Evolutionary conservation across 2,888 invertebrate species (phyloP).

Genomic region (Scrobipalpa atriplicella): DNA sequence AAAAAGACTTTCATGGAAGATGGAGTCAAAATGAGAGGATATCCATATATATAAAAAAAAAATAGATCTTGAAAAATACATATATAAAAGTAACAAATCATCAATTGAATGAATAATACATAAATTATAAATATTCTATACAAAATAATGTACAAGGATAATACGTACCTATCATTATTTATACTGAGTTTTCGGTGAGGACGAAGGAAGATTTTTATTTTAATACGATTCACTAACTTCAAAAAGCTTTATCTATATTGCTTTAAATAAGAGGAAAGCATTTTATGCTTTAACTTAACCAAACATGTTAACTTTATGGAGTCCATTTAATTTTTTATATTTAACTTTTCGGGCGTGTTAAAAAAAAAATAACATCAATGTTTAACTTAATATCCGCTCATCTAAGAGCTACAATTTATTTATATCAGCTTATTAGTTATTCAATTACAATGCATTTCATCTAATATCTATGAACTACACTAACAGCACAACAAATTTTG

Average conservation of each 20-base stretch:
- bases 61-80: background rate
- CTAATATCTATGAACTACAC: background rate
- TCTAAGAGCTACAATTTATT: background rate
- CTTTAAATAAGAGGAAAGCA: background rate
- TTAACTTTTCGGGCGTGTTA: too few relatives aligned
- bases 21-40: too few relatives aligned
- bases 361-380: too few relatives aligned
- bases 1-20: too few relatives aligned
- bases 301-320: too few relatives aligned
- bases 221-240: background rate
- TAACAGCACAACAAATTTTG: background rate
- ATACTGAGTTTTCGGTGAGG: background rate
- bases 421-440: background rate
- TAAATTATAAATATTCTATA: too few relatives aligned
- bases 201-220: background rate
- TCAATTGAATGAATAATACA: background rate
- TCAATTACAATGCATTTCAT: background rate
- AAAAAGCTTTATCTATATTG: background rate
- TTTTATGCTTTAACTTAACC: background rate
- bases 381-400: too few relatives aligned
- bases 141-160: too few relatives aligned
- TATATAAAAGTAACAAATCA: background rate
- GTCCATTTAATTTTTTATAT: too few relatives aligned
- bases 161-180: too few relatives aligned
- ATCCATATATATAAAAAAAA: background rate